Percentiles rank a stretch among this genome's conserved stretches.
phyloP scores from a whole-genome alignment of 2,888 invertebrate genomes.

The Uloborus plumipes region DNA sequence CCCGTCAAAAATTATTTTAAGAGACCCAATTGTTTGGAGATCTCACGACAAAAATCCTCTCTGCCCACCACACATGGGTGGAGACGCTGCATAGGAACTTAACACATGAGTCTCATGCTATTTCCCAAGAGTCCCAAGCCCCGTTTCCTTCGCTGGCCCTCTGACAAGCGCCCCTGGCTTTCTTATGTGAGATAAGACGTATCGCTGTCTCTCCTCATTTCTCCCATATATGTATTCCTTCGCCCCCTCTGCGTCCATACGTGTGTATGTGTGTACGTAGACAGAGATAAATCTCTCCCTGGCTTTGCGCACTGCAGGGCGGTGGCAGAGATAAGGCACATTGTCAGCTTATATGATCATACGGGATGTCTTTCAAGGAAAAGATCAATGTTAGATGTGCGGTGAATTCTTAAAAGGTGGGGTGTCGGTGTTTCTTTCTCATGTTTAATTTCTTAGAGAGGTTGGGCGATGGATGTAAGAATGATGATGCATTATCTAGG shows the following conservation, averaged over 20 bases:
- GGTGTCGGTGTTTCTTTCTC: no score
- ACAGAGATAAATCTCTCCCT: slow-evolving; percentile 7
- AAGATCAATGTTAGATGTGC: no score
- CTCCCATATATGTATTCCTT: slow-evolving; percentile 7
- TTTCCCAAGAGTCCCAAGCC: slow-evolving; percentile 7
- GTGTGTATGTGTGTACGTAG: not conserved
- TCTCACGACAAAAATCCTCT: no score
- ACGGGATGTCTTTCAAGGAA: not conserved
- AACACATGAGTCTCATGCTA: not conserved
- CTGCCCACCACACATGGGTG: no score
- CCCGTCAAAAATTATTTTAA: no score
- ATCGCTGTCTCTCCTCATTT: slow-evolving; percentile 26
- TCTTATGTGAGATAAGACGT: slow-evolving; percentile 18
- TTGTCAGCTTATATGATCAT: slow-evolving; percentile 13
- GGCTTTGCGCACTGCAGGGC: slow-evolving; percentile 6
- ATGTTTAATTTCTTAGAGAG: no score
- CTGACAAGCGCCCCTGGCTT: slow-evolving; percentile 15
- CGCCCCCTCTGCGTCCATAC: not conserved
- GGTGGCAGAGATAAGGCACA: slow-evolving; percentile 10
- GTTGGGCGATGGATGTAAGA: no score
- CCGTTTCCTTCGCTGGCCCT: slow-evolving; percentile 2
- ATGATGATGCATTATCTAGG: no score
- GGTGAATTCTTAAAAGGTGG: no score
- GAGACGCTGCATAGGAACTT: no score
- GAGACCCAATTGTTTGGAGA: no score